Conservation (phyloP, 2,113 vertebrate species). For the Zosterops pallidus region DNA sequence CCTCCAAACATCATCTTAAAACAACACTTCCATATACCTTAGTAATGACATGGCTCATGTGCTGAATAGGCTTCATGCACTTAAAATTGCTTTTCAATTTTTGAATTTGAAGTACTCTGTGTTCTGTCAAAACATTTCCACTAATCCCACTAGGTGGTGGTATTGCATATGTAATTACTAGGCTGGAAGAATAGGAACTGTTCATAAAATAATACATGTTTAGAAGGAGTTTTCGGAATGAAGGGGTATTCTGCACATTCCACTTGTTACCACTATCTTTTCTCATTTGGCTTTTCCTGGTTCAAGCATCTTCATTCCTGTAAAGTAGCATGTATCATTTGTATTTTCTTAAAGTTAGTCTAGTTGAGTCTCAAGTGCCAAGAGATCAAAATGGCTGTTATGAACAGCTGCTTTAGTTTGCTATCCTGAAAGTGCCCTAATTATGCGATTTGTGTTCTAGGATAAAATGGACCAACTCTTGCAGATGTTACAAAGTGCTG, state of each 20-base stretch:
- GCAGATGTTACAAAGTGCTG: slow-evolving; percentile 96
- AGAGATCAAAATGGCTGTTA: neutral
- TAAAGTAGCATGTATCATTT: neutral
- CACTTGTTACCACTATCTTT: neutral
- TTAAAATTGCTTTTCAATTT: neutral
- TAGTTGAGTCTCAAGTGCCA: neutral
- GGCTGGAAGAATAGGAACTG: neutral
- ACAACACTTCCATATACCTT: neutral
- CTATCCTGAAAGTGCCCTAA: neutral
- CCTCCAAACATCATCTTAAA: neutral
- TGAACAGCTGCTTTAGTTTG: neutral
- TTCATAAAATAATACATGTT: neutral
- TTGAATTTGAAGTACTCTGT: neutral
- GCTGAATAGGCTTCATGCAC: neutral
- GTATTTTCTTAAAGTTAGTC: neutral
- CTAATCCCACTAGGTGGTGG: slow-evolving; percentile 53
- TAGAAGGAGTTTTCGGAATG: neutral
- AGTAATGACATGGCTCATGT: neutral
- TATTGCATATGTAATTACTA: neutral
- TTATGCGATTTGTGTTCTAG: slow-evolving; percentile 64
- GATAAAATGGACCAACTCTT: slow-evolving; percentile 98
- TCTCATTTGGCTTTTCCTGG: neutral
- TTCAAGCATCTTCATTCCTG: neutral
- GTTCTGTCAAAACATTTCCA: neutral
- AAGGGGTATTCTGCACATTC: neutral